Evolutionary conservation across 2,888 invertebrate species (phyloP), one percentile per base, ranked within the genome.

Genomic region (Mayetiola destructor): DNA sequence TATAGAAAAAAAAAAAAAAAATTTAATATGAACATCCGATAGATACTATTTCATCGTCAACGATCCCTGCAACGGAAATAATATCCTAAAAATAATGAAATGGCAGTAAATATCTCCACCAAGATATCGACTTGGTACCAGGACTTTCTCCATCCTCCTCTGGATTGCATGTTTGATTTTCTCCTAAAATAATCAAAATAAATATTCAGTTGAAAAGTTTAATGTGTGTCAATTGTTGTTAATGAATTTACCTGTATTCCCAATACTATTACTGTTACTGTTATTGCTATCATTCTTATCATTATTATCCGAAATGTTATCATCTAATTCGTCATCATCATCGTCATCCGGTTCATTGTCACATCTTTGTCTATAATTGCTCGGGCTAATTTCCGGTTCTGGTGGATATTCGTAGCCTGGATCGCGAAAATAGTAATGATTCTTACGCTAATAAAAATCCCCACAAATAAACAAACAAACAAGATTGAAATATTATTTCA

Each of bases 21-120:
- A n/a, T n/a, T n/a, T n/a, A n/a, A n/a, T n/a, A n/a, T n/a, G n/a
- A n/a, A n/a, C n/a, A n/a, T n/a, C n/a, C n/a, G n/a, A n/a, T n/a
- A n/a, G n/a, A n/a, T n/a, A n/a, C n/a, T n/a, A n/a, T n/a, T n/a
- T n/a, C n/a, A n/a, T n/a, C n/a, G n/a, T n/a, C n/a, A n/a, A n/a
- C n/a, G n/a, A n/a, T n/a, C n/a, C n/a, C n/a, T n/a, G n/a, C n/a
- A n/a, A n/a, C n/a, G n/a, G n/a, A n/a, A n/a, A n/a, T n/a, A n/a
- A n/a, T n/a, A n/a, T n/a, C n/a, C n/a, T n/a, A n/a, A 62, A 79
- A 79, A 65, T 78, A 80, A 65, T 78, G 77, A 63, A 75, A 73
- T 2, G 78, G 78, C 61, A 77, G 75, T n/a, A 79, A 66, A 63
- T 78, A 79, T 57, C 76, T 72, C 77, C 78, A 78, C 74, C 77